These are phyloP conservation scores for Malacosoma neustria DNA, from an alignment of 2,888 invertebrate genomes.

Conservation along the genomic window DNA sequence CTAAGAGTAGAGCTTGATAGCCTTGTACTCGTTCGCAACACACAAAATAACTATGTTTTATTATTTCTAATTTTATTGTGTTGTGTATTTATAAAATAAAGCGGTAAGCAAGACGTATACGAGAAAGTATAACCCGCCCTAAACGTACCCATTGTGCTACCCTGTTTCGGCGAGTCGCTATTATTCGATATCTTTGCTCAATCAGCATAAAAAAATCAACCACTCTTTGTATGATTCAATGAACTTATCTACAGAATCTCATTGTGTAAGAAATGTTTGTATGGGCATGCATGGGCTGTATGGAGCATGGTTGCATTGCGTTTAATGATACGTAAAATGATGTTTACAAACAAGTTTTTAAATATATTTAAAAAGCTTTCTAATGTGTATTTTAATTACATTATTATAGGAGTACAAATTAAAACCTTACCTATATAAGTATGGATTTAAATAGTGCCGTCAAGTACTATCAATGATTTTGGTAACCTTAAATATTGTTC, in stretches of 20 bases:
- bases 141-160: constrained; percentile 9
- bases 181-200: constrained; percentile 35
- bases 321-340: constrained; percentile 46
- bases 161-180: constrained; percentile 36
- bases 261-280: neutral
- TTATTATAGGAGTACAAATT: too few relatives aligned
- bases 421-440: too few relatives aligned
- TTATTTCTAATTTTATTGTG: too few relatives aligned
- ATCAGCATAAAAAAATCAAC: constrained; percentile 28
- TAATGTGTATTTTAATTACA: neutral
- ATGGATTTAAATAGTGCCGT: too few relatives aligned
- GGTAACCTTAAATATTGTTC: too few relatives aligned
- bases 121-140: too few relatives aligned
- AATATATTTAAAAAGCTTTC: neutral
- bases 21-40: too few relatives aligned
- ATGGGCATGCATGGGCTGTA: constrained; percentile 16
- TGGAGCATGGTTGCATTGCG: constrained; percentile 24
- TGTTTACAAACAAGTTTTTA: constrained; percentile 31
- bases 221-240: constrained; percentile 1
- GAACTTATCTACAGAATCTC: neutral
- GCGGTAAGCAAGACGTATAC: too few relatives aligned
- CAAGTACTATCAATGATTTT: too few relatives aligned
- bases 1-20: too few relatives aligned
- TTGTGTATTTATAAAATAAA: too few relatives aligned
- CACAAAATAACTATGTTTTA: too few relatives aligned